Percentiles rank a stretch among this genome's conserved stretches.
These are phyloP conservation scores for Nixonia krombeini DNA, from an alignment of 1,140 invertebrate genomes.

Conservation along the genomic window DNA sequence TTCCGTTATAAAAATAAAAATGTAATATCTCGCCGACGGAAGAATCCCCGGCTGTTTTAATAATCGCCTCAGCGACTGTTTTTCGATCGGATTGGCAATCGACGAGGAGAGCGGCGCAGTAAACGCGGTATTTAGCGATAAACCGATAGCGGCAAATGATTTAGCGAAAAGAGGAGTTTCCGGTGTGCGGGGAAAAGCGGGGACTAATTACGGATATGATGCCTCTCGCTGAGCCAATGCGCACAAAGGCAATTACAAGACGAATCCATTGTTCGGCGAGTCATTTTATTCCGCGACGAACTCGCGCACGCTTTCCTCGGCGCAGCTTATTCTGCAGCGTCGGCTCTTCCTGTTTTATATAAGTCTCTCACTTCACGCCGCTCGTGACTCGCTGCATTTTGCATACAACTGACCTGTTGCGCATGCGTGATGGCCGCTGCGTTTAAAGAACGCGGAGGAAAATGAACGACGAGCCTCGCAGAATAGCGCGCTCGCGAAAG, in stretches of 20 bases:
- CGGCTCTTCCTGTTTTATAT: not conserved
- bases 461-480: slow-evolving; percentile 1
- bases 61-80: too few relatives aligned
- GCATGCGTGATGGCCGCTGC: slow-evolving; percentile 24
- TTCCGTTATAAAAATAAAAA: too few relatives aligned
- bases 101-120: too few relatives aligned
- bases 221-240: too few relatives aligned
- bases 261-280: not conserved
- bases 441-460: slow-evolving; percentile 16
- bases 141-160: too few relatives aligned
- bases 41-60: too few relatives aligned
- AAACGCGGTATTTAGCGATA: too few relatives aligned
- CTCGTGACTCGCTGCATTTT: slow-evolving; percentile 25
- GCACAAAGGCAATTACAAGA: not conserved
- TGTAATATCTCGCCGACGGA: too few relatives aligned
- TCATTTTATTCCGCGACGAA: not conserved
- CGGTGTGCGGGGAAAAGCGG: too few relatives aligned
- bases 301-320: slow-evolving; percentile 3
- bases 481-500: not conserved
- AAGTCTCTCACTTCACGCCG: not conserved
- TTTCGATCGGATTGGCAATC: too few relatives aligned
- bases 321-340: slow-evolving; percentile 6
- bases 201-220: too few relatives aligned
- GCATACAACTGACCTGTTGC: slow-evolving; percentile 36
- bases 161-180: too few relatives aligned